Base-by-base conservation (phyloP, 64 coral and sea anemone genomes). In the Montipora capricornis region DNA sequence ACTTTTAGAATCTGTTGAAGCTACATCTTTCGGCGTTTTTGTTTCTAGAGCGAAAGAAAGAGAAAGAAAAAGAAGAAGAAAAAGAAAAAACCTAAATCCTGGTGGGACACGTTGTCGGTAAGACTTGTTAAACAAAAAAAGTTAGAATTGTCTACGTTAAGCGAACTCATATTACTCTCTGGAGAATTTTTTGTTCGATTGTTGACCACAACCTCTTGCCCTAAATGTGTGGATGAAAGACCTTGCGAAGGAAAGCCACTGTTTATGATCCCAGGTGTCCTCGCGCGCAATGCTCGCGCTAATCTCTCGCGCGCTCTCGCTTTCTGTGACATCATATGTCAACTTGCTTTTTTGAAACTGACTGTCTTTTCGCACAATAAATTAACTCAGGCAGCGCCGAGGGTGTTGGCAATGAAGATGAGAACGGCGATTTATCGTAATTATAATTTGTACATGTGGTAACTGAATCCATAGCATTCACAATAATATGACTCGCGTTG, bases 41-140 rank as follows among this genome's bases (percentile, higher is more conserved):
- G 37, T 37, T 37, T 37, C 37, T 37, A 92, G 89, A 47, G 24
- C 15, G 94, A 92, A 12, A 79, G 55, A 79, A 91, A 80, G 71
- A 74, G 78, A 51, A 95, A 89, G 73, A 95, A 92, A 61, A 95
- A 92, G 77, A 95, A 95, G 94, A 95, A 64, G 68, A 71, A 71
- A 71, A 71, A 92, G 58, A 95, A 89, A 80, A 95, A 90, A 61
- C 73, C 81, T 49, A 74, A 81, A 20, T 81, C 92, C 24, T 88
- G 94, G 84, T 95, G 94, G 94, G 94, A 95, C 60, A 91, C 68
- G 20, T 83, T 95, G 8, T 91, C 94, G 90, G 94, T 95, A 89
- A 92, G 90, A 8, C 20, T 46, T 19, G 8, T 20, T 9, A 12
- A 14, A 14, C 16, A 17, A 67, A 15, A 67, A 14, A 4, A 17